Conservation (phyloP, 1,140 invertebrate species). For the Acromyrmex echinatior region DNA sequence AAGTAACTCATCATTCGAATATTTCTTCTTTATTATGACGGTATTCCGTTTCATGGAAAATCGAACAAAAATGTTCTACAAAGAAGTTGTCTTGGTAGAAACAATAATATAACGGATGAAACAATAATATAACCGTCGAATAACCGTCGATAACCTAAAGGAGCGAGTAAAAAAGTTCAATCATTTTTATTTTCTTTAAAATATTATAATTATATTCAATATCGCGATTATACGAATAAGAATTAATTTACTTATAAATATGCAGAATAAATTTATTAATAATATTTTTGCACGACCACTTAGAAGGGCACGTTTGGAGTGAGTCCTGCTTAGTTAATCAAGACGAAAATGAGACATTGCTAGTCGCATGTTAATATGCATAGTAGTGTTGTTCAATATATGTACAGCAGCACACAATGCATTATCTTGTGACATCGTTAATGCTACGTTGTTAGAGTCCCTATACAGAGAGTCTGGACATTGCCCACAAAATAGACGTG, state of each 20-base stretch:
- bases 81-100: background rate
- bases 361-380: slow-evolving; percentile 10
- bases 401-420: slow-evolving; percentile 7
- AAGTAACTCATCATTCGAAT: background rate
- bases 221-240: background rate
- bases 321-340: slow-evolving; percentile 7
- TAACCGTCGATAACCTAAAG: background rate
- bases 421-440: slow-evolving; percentile 59
- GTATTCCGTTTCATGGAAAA: background rate
- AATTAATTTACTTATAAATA: background rate
- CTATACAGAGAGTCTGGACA: too few species aligned
- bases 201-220: background rate
- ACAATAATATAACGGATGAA: background rate
- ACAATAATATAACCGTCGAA: background rate
- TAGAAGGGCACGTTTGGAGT: background rate
- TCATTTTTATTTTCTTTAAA: background rate
- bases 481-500: too few species aligned
- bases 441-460: background rate
- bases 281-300: background rate
- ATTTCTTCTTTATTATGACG: slow-evolving; percentile 16
- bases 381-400: slow-evolving; percentile 8
- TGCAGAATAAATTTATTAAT: background rate
- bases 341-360: slow-evolving; percentile 1
- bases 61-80: background rate
- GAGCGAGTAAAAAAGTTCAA: background rate